These are phyloP conservation scores for Drosophila nr. perissopoda DNA, from an alignment of 2,888 invertebrate species.

Conservation along the genomic window DNA sequence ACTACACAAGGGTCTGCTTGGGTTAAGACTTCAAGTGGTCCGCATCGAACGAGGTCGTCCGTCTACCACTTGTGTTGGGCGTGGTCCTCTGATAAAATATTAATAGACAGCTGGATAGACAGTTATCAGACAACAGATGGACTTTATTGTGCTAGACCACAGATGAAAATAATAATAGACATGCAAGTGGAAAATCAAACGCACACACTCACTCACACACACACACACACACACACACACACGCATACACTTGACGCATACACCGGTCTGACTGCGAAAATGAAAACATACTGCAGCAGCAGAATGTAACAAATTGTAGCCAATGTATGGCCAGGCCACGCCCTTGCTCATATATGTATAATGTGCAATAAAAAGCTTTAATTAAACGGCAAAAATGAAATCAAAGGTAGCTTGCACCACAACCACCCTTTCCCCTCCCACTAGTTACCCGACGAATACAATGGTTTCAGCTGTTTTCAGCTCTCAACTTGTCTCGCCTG, in stretches of 20 bases:
- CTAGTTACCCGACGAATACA: constrained; percentile 10
- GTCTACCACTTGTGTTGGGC: constrained; percentile 28
- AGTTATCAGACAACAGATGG: constrained; percentile 84
- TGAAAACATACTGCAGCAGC: constrained; percentile 34
- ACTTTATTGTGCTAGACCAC: constrained; percentile 82
- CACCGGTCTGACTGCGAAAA: constrained; percentile 32
- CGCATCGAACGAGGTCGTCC: constrained; percentile 38
- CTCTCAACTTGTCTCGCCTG: constrained; percentile 45
- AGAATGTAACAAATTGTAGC: constrained; percentile 19
- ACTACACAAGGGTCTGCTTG: constrained; percentile 18
- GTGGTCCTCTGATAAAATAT: constrained; percentile 82
- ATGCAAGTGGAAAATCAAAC: constrained; percentile 70
- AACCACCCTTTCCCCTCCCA: not conserved
- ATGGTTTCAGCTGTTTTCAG: constrained; percentile 29
- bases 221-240: constrained; percentile 9
- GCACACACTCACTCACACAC: constrained; percentile 24
- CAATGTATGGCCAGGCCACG: constrained; percentile 10
- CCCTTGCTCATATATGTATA: constrained; percentile 37
- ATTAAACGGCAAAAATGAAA: constrained; percentile 70
- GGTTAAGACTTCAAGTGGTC: constrained; percentile 55
- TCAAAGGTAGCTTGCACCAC: constrained; percentile 57
- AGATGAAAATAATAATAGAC: constrained; percentile 81
- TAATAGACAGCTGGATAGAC: constrained; percentile 84
- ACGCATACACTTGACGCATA: constrained; percentile 34
- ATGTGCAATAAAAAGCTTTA: constrained; percentile 74